Percentiles rank a stretch among this genome's conserved stretches.
phyloP scores from a whole-genome alignment of 2,797 vertebrate genomes.

The Erethizon dorsatum region DNA sequence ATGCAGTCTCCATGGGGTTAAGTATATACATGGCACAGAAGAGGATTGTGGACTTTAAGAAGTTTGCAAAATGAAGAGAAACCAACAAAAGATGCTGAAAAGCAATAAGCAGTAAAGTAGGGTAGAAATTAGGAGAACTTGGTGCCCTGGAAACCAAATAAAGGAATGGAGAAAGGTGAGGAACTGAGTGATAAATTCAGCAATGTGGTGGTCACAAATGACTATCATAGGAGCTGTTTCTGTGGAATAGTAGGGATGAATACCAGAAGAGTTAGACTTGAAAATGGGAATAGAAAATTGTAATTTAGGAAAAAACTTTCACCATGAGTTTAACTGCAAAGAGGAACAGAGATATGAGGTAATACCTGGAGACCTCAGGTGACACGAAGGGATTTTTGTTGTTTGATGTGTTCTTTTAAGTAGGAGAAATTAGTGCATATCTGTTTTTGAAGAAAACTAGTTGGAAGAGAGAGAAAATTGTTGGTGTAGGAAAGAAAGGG shows the following conservation, averaged over 20 bases:
- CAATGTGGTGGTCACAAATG: neutral
- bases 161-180: too few species aligned
- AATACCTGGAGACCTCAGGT: neutral
- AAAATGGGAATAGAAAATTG: neutral
- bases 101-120: neutral
- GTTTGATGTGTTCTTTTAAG: conserved; percentile 50
- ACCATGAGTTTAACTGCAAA: neutral
- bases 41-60: neutral
- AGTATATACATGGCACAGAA: neutral
- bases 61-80: neutral
- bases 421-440: neutral
- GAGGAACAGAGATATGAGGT: neutral
- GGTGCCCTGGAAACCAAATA: neutral
- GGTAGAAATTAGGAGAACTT: neutral
- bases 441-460: neutral
- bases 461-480: neutral
- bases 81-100: neutral
- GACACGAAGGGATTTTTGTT: neutral
- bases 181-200: neutral
- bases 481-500: neutral
- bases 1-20: neutral
- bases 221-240: neutral
- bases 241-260: neutral
- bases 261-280: neutral
- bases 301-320: neutral